These are phyloP conservation scores for Solenopsis fugax DNA, from an alignment of 1,140 invertebrate genomes.

Conservation along the genomic window DNA sequence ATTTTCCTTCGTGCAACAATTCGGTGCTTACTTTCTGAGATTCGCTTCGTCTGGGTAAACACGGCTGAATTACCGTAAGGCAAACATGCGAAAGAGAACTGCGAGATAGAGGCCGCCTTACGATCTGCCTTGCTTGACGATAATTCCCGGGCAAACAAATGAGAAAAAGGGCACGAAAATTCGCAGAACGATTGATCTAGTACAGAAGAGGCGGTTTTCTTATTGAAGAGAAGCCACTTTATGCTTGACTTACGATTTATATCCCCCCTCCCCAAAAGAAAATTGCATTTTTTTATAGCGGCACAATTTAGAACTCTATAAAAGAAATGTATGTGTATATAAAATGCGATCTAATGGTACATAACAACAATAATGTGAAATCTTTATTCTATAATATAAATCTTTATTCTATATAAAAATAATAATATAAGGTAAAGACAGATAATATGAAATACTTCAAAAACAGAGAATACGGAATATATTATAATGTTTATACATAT, in stretches of 20 bases:
- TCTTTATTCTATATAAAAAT: neutral
- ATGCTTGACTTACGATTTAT: neutral
- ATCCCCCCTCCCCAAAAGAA: neutral
- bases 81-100: conserved; percentile 65
- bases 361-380: neutral
- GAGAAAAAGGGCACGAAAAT: conserved; percentile 62
- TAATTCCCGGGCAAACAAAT: conserved; percentile 69
- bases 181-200: conserved; percentile 30
- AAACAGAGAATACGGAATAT: too few relatives aligned
- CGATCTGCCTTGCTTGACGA: conserved; percentile 49
- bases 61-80: conserved; percentile 71
- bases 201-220: neutral
- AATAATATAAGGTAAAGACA: neutral
- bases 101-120: conserved; percentile 67
- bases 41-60: conserved; percentile 73
- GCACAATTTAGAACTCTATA: neutral
- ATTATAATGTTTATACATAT: too few relatives aligned
- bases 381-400: neutral
- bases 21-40: conserved; percentile 48
- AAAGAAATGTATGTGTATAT: neutral
- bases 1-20: conserved; percentile 62
- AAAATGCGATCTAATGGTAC: neutral
- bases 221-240: conserved; percentile 3
- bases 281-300: neutral
- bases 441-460: too few relatives aligned